These are phyloP conservation scores for Oscheius sp. DNA, from an alignment of 1,140 invertebrate species.

Conservation along the genomic window DNA sequence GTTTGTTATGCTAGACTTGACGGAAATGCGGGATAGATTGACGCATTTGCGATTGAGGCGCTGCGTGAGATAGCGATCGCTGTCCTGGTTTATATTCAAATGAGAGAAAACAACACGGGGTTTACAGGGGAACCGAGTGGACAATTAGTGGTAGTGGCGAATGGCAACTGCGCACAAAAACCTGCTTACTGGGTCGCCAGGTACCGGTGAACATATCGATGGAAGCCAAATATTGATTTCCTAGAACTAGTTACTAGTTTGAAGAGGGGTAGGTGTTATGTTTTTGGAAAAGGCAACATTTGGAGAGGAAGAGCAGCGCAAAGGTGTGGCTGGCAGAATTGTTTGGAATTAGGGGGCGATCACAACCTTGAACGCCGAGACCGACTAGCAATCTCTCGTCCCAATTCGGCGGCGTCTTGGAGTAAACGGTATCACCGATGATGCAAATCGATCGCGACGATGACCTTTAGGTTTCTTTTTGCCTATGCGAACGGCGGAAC, in stretches of 20 bases:
- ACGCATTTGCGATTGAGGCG: too few relatives aligned
- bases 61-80: neutral
- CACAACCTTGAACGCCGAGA: slow-evolving; percentile 3
- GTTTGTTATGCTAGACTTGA: neutral
- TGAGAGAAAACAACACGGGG: too few relatives aligned
- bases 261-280: neutral
- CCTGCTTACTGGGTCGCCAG: too few relatives aligned
- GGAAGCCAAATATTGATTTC: too few relatives aligned
- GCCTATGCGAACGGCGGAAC: neutral
- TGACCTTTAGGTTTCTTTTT: neutral
- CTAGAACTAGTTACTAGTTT: neutral
- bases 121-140: too few relatives aligned
- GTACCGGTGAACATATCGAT: too few relatives aligned
- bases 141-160: too few relatives aligned
- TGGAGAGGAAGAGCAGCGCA: too few relatives aligned
- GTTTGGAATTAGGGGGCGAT: slow-evolving; percentile 5
- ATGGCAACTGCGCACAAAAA: too few relatives aligned
- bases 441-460: neutral
- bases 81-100: neutral
- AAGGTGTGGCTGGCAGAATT: neutral
- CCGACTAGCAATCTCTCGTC: slow-evolving; percentile 10
- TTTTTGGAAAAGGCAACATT: neutral
- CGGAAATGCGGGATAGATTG: neutral
- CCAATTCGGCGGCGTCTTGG: neutral
- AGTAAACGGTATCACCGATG: neutral